These are phyloP conservation scores for Sarcophaga bullata DNA, from an alignment of 1,140 invertebrate species.

Conservation along the genomic window DNA sequence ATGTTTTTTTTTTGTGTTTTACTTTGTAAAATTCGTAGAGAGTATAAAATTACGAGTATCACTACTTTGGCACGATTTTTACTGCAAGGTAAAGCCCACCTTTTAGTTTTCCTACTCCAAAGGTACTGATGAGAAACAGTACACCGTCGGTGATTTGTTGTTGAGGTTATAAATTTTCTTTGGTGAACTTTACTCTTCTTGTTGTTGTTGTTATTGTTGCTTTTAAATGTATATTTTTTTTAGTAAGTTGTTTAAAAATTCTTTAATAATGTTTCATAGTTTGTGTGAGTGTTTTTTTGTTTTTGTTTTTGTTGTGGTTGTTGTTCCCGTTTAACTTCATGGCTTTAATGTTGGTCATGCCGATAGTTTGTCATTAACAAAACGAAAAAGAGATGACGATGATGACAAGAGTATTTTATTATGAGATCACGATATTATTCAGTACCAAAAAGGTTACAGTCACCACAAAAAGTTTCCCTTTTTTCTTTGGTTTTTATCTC, in stretches of 20 bases:
- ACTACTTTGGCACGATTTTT: slow-evolving; percentile 18
- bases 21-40: not conserved
- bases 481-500: not conserved
- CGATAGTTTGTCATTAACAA: slow-evolving; percentile 17
- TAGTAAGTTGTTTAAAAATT: slow-evolving; percentile 16
- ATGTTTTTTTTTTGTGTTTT: too few species aligned
- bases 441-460: not conserved
- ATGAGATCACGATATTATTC: slow-evolving; percentile 9
- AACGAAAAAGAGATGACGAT: not conserved
- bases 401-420: slow-evolving; percentile 26
- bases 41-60: slow-evolving; percentile 1
- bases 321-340: not conserved
- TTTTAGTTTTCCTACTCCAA: not conserved
- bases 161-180: too few species aligned
- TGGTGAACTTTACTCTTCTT: too few species aligned
- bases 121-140: too few species aligned
- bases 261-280: not conserved
- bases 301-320: not conserved
- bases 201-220: too few species aligned
- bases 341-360: slow-evolving; percentile 18
- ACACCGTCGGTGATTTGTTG: too few species aligned
- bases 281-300: not conserved
- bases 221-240: not conserved
- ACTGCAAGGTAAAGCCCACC: slow-evolving; percentile 19
- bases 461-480: not conserved